Base-by-base conservation (phyloP, 1,140 invertebrate genomes). In the Harpegnathos saltator region DNA sequence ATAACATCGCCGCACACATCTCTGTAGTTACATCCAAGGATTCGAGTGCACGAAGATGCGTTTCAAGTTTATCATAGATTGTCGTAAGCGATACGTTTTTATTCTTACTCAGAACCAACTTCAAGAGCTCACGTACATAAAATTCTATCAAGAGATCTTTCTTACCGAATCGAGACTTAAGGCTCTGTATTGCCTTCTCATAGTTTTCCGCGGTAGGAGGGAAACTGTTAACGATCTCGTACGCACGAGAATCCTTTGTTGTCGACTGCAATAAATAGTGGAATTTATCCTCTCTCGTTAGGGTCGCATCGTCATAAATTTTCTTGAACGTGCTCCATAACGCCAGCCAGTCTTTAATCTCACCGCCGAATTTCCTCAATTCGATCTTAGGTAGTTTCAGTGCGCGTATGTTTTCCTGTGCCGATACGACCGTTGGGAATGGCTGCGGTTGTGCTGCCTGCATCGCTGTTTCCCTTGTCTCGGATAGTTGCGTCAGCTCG, bases 281-380 rank as follows among this genome's bases (percentile, higher is more conserved):
- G 9, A 74, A 74, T n/a, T 74, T 74, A 19, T 61, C 71, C 24
- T 74, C 33, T n/a, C 1, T 74, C 0, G 71, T 11, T 1, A 74
- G 17, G 0, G 14, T 1, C 3, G n/a, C 0, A 0, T 74, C 33
- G 0, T 74, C 33, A 1, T 61, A 48, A n/a, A 74, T 61, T 17
- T 74, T 59, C 1, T 61, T 61, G 24, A 74, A 61, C 3, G 38
- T 24, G 3, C 19, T 14, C 71, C 71, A 71, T 7, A 54, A 71
- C 50, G 50, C 11, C 2, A 71, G n/a, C 17, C 71, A 61, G 5
- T 58, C 19, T 61, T 61, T 59, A 7, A 74, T 17, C 1, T 74
- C 38, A 12, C 38, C 22, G 0, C 56, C 24, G 9, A 59, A 73
- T 5, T 59, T 61, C 4, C 19, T 58, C 24, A 61, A 44, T 15